phyloP scores from a whole-genome alignment of 1,140 invertebrate genomes.

The Ceratosolen fusciceps region DNA sequence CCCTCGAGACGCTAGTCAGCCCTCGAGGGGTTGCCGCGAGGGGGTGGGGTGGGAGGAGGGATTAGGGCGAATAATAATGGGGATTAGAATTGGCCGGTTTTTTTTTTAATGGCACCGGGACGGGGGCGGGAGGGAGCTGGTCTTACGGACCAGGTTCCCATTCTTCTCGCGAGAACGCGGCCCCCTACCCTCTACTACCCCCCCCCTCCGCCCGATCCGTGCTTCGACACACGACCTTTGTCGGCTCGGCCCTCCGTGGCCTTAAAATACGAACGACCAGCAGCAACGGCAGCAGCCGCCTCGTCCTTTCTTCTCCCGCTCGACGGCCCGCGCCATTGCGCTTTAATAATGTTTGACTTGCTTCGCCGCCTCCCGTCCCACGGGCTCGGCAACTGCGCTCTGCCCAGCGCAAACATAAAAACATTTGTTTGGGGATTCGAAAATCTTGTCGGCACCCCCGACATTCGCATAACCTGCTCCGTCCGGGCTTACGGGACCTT shows the following conservation, averaged over 20 bases:
- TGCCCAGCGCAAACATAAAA: conserved; percentile 13
- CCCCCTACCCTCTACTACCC: too few species aligned
- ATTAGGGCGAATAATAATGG: too few species aligned
- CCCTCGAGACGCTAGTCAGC: background rate
- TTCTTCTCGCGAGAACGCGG: conserved; percentile 12
- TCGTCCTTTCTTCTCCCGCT: background rate
- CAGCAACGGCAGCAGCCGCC: too few species aligned
- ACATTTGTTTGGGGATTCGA: conserved; percentile 29
- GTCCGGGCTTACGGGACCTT: conserved; percentile 41
- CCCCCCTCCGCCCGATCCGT: too few species aligned
- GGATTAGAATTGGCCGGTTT: too few species aligned
- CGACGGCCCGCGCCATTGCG: background rate
- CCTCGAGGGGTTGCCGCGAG: background rate
- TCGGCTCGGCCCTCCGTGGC: background rate
- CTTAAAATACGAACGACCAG: conserved; percentile 17
- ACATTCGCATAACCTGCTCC: background rate
- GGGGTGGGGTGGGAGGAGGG: background rate
- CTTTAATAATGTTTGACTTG: conserved; percentile 49
- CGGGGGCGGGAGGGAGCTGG: background rate
- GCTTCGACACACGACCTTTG: background rate
- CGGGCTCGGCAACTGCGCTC: background rate
- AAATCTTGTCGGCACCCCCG: background rate
- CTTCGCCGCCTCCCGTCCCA: background rate
- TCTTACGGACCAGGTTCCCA: conserved; percentile 18
- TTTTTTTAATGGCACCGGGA: too few species aligned